Evolutionary conservation across 2,113 vertebrate species (phyloP), one percentile per base, ranked within the genome.

Genomic region (Notarius quadriscutis): DNA sequence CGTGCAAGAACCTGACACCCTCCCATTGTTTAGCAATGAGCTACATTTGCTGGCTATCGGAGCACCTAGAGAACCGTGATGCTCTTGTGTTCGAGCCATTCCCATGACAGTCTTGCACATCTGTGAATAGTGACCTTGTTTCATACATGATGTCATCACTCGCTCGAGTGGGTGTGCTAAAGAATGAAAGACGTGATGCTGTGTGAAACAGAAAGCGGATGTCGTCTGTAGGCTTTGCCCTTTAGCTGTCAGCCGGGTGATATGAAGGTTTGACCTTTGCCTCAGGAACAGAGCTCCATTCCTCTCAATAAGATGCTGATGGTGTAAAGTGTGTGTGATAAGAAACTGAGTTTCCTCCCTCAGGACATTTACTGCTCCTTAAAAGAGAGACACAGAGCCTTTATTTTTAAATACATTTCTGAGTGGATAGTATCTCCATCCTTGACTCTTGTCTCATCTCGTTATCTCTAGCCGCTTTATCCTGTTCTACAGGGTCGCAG

Each of bases 41-140:
- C 77, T 65, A 81, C 84, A 87, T 84, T 83, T 89, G 83, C 85
- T 77, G 74, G 74, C 85, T 84, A 86, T 86, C 81, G 88, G 84
- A 83, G 69, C 89, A 87, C 69, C 87, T 86, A 14, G 58, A 84
- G 71, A 53, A 50, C 50, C 22, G n/a, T 41, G 65, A 71, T 10
- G 63, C 12, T 72, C 63, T 9, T 48, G 51, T 72, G 5, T 9
- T 81, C 12, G 20, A 5, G 53, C 22, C 5, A 57, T 27, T 72
- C 50, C 41, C 34, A 15, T 62, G 57, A 18, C 50, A 30, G 65
- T 25, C 27, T 20, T 12, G 7, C 34, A 63, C 65, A 12, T 51
- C 41, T 80, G 60, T 80, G 84, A 79, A 86, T 69, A 30, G 75
- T 79, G 53, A 60, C 53, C 69, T 58, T 25, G 30, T 74, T 74